Evolutionary conservation across 2,888 invertebrate species (phyloP).

Genomic region (Apamea monoglypha): DNA sequence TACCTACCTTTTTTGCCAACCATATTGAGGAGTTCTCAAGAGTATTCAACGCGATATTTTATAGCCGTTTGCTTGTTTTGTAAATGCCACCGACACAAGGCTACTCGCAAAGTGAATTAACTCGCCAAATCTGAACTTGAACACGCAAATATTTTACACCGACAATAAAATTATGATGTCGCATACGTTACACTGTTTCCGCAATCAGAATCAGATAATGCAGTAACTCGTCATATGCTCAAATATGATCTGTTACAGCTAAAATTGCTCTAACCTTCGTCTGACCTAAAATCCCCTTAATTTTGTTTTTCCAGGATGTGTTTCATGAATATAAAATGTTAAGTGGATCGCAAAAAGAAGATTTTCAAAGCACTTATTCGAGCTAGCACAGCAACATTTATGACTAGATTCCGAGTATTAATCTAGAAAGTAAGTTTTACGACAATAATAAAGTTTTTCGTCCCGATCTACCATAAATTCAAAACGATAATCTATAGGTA

Average conservation of each 20-base stretch:
- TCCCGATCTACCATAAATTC: conserved; percentile 59
- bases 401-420: conserved; percentile 56
- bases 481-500: conserved; percentile 49
- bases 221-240: conserved; percentile 21
- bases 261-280: conserved; percentile 45
- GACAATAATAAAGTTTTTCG: conserved; percentile 63
- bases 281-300: conserved; percentile 23
- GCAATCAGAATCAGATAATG: conserved; percentile 48
- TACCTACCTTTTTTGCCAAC: conserved; percentile 27
- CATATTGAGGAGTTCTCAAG: conserved; percentile 44
- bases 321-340: conserved; percentile 46
- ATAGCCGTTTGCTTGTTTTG: conserved; percentile 63
- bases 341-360: conserved; percentile 33
- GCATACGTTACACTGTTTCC: conserved; percentile 52
- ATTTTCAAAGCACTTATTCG: conserved; percentile 49
- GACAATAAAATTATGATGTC: conserved; percentile 60
- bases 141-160: conserved; percentile 52
- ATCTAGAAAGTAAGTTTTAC: conserved; percentile 63
- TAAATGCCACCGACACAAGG: conserved; percentile 65
- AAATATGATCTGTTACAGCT: conserved; percentile 40
- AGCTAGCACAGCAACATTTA: conserved; percentile 53
- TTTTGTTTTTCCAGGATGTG: conserved; percentile 30
- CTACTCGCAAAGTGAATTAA: conserved; percentile 53
- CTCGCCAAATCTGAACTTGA: conserved; percentile 64
- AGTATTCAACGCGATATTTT: conserved; percentile 57